Percentiles rank a stretch among this genome's conserved stretches.
Conservation (phyloP, 2,113 vertebrate species). For the Rhombomys opimus region DNA sequence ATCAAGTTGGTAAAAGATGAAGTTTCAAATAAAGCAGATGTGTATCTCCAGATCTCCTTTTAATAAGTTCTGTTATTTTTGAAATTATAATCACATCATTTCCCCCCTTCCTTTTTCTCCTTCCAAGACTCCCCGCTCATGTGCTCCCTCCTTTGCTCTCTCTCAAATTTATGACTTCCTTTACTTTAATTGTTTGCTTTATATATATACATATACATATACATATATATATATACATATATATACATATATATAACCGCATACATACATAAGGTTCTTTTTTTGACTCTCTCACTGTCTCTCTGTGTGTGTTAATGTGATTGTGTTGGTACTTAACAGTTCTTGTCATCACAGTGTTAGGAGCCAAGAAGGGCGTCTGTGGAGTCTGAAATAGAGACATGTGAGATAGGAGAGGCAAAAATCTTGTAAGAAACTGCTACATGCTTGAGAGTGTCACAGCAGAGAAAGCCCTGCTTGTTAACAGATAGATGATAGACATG, state of each 20-base stretch:
- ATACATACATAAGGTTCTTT: not conserved
- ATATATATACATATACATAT: not conserved
- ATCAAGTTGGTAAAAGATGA: not conserved
- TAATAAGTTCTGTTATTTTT: not conserved
- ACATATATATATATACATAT: not conserved
- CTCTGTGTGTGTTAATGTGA: not conserved
- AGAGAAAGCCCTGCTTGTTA: not conserved
- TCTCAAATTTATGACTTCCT: not conserved
- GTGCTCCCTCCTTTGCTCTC: too few species aligned
- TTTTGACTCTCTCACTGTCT: not conserved
- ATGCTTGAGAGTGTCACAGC: not conserved
- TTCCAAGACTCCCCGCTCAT: not conserved
- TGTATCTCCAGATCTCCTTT: not conserved
- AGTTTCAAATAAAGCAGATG: not conserved
- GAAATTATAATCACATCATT: not conserved
- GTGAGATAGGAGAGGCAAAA: not conserved
- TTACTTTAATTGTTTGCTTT: not conserved
- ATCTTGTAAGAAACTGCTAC: not conserved
- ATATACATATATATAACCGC: too few species aligned
- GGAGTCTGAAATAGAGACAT: not conserved
- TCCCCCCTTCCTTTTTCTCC: not conserved
- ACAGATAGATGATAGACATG: not conserved
- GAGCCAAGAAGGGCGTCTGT: not conserved
- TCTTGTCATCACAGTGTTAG: not conserved
- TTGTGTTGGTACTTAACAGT: not conserved